Evolutionary conservation across 1,140 invertebrate genomes (phyloP).

Genomic region (Diplogasteroides magnus): DNA sequence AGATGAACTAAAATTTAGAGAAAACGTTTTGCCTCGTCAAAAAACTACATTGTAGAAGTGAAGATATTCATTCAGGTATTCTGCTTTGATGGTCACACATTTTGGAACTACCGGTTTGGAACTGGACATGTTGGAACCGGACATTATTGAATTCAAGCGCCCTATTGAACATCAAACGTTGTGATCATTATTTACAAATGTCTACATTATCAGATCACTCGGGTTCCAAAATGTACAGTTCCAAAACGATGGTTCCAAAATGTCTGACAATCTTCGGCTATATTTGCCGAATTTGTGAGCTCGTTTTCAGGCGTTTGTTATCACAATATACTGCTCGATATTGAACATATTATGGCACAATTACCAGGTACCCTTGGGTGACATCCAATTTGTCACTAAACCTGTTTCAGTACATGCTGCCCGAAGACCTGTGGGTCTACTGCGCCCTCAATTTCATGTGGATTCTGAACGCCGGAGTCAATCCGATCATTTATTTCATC

Average conservation of each 20-base stretch:
- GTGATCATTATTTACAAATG: too few species aligned
- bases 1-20: conserved; percentile 17
- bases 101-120: too few species aligned
- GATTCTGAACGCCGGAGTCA: conserved; percentile 42
- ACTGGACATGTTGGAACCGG: too few species aligned
- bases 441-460: conserved; percentile 44
- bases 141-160: too few species aligned
- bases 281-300: too few species aligned
- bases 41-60: conserved; percentile 31
- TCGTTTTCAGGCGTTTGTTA: conserved; percentile 37
- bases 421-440: conserved; percentile 33
- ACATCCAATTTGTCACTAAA: not conserved
- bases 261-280: too few species aligned
- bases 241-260: too few species aligned
- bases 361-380: conserved; percentile 25
- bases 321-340: conserved; percentile 42
- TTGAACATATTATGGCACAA: conserved; percentile 44
- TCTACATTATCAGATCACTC: too few species aligned
- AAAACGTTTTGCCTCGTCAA: conserved; percentile 20
- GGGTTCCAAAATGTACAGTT: too few species aligned
- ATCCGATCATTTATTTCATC: conserved; percentile 43
- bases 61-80: conserved; percentile 45
- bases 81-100: too few species aligned
- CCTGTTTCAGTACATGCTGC: conserved; percentile 33
- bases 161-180: too few species aligned